Evolutionary conservation across 2,797 vertebrate genomes (phyloP).

Genomic region (Micropoecilia bifurca): DNA sequence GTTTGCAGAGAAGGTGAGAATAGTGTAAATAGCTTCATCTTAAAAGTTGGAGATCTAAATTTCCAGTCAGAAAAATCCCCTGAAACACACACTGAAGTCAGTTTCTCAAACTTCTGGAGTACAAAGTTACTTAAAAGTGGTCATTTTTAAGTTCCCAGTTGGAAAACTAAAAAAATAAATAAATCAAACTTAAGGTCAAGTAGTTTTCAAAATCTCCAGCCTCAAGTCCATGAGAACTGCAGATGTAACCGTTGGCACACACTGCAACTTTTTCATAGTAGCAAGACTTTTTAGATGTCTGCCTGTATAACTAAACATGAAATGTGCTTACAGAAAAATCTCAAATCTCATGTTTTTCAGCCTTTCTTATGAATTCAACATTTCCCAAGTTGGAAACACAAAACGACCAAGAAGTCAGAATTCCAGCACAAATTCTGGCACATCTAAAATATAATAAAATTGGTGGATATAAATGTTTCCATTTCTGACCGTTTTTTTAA

Average conservation of each 20-base stretch:
- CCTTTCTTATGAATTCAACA: background rate
- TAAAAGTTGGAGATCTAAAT: background rate
- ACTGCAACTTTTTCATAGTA: background rate
- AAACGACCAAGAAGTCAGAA: background rate
- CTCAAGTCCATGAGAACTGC: background rate
- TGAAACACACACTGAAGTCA: background rate
- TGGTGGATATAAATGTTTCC: background rate
- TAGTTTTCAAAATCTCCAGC: background rate
- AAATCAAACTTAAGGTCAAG: background rate
- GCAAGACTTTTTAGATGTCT: background rate
- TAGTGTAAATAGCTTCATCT: background rate
- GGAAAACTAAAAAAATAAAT: background rate
- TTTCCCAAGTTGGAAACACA: background rate
- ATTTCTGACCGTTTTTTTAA: background rate
- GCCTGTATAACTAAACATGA: background rate
- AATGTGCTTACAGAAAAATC: background rate
- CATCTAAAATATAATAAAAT: background rate
- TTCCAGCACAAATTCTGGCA: too few species aligned
- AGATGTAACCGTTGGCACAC: background rate
- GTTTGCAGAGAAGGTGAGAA: slow-evolving; percentile 90
- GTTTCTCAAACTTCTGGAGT: background rate
- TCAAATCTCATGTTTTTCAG: background rate
- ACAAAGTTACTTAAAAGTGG: background rate
- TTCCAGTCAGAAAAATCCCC: background rate
- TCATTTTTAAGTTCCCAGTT: background rate